phyloP scores from a whole-genome alignment of 2,113 vertebrate genomes.

The Osmerus eperlanus region DNA sequence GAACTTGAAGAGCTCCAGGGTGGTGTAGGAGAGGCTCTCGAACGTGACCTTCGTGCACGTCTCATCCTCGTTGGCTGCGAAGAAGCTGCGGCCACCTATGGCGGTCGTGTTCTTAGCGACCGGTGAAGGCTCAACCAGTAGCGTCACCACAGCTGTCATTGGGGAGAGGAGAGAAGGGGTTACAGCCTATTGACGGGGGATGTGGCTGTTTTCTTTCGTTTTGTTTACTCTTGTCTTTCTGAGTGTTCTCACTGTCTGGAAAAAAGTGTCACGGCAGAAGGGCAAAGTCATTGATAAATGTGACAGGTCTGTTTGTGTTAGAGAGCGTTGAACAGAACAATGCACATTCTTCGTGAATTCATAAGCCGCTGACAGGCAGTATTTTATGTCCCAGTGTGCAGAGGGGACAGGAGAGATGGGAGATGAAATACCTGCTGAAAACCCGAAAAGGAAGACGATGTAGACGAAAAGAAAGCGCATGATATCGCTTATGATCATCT shows the following conservation, averaged over 20 bases:
- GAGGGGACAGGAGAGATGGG: fast-evolving
- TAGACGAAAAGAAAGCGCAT: conserved; percentile 91
- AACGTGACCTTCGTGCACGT: conserved; percentile 59
- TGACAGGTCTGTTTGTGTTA: neutral
- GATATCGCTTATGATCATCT: conserved; percentile 93
- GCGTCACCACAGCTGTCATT: conserved; percentile 52
- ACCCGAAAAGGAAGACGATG: conserved; percentile 90
- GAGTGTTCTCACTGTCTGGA: neutral
- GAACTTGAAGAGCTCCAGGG: conserved; percentile 94
- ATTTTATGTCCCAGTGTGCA: conserved; percentile 1
- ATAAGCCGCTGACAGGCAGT: neutral
- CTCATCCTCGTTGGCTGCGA: neutral
- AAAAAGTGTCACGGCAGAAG: neutral
- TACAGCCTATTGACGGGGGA: neutral
- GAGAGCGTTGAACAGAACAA: neutral
- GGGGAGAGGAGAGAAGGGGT: neutral
- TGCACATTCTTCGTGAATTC: neutral
- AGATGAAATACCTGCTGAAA: conserved; percentile 82
- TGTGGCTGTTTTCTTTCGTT: neutral
- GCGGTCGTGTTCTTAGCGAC: neutral
- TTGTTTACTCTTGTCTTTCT: neutral
- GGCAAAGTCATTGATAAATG: neutral
- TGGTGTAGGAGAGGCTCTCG: conserved; percentile 83
- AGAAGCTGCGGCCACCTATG: fast-evolving
- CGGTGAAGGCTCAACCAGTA: conserved; percentile 77